phyloP scores from a whole-genome alignment of 1,140 invertebrate genomes.

The Heliconius hermathena region DNA sequence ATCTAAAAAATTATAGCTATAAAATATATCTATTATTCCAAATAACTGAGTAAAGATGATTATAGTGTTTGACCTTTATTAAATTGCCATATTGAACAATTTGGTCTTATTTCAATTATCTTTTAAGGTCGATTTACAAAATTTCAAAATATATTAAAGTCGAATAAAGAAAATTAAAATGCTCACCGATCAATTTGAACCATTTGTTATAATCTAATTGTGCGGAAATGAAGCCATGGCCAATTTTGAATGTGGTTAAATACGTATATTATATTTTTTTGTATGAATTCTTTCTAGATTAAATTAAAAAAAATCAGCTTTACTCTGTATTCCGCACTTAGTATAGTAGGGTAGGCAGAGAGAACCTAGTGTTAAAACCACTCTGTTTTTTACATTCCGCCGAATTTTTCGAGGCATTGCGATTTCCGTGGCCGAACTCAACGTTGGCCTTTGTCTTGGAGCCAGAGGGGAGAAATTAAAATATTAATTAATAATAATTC shows the following conservation, averaged over 20 bases:
- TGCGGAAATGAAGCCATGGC: slow-evolving; percentile 27
- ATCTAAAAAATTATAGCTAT: no score
- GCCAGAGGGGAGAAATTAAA: no score
- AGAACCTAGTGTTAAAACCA: no score
- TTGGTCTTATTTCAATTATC: slow-evolving; percentile 49
- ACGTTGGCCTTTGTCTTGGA: no score
- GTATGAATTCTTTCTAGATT: neutral
- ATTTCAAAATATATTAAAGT: slow-evolving; percentile 56
- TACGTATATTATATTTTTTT: neutral
- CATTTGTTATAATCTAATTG: slow-evolving; percentile 40
- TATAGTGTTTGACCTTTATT: slow-evolving; percentile 43
- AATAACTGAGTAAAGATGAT: neutral
- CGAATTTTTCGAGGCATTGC: no score
- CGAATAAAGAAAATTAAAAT: slow-evolving; percentile 44
- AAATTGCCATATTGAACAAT: slow-evolving; percentile 46
- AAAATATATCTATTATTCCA: neutral
- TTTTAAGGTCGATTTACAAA: slow-evolving; percentile 49
- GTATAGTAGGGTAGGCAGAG: no score
- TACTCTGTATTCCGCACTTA: no score
- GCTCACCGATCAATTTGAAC: slow-evolving; percentile 45
- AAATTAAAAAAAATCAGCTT: no score
- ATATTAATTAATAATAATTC: no score
- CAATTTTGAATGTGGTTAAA: slow-evolving; percentile 18
- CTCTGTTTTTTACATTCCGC: no score
- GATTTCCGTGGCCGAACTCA: no score